phyloP scores from a whole-genome alignment of 2,888 invertebrate species.

The Oconnorella tubifera region DNA sequence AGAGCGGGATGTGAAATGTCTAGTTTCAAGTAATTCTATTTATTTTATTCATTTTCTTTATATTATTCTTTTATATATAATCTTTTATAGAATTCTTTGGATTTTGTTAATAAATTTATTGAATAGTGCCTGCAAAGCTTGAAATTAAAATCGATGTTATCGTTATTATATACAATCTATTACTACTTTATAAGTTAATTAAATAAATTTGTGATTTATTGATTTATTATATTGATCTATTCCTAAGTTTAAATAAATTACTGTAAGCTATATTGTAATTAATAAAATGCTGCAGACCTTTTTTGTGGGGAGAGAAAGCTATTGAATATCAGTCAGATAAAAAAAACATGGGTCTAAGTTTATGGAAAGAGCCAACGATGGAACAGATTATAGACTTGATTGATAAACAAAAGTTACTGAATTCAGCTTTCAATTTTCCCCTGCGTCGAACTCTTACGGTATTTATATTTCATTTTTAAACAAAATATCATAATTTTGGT shows the following conservation, averaged over 20 bases:
- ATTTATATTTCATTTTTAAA: conserved; percentile 12
- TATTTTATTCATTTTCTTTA: background rate
- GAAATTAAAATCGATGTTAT: no score
- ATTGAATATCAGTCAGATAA: conserved; percentile 66
- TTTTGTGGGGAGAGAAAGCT: conserved; percentile 78
- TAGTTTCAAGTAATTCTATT: conserved; percentile 52
- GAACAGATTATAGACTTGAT: conserved; percentile 72
- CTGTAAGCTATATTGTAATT: background rate
- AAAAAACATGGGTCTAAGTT: conserved; percentile 60
- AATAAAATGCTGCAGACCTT: conserved; percentile 62
- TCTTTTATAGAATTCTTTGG: background rate
- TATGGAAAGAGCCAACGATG: conserved; percentile 71
- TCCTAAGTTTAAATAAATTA: background rate
- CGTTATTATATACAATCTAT: no score
- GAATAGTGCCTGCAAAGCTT: no score
- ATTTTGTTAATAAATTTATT: background rate
- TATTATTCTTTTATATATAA: conserved; percentile 3
- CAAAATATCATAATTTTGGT: background rate
- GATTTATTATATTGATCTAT: background rate
- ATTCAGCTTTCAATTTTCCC: conserved; percentile 71
- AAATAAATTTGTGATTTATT: no score
- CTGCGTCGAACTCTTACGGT: conserved; percentile 62
- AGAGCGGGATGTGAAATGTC: conserved; percentile 58
- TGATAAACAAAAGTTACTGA: conserved; percentile 64
- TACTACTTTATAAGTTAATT: no score